Evolutionary conservation across 92 coral and sea anemone genomes (phyloP).

Genomic region (Heteractis magnifica): DNA sequence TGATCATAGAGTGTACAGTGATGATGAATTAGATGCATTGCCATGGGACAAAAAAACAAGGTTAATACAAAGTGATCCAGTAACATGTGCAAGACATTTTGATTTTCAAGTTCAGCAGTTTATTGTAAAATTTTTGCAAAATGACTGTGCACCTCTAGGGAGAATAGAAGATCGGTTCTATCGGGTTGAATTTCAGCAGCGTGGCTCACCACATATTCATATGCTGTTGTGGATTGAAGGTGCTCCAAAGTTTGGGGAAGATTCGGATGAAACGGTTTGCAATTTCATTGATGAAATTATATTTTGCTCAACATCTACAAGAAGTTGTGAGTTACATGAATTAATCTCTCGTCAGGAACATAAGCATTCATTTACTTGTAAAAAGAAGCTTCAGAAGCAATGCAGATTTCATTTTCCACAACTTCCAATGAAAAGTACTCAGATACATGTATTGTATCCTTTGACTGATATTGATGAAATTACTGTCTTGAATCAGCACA

Average conservation of each 20-base stretch:
- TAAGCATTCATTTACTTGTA: constrained; percentile 53
- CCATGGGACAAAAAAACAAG: constrained; percentile 63
- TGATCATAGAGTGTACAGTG: constrained; percentile 57
- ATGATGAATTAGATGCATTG: constrained; percentile 48
- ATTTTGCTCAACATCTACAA: constrained; percentile 37
- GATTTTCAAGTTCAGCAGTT: constrained; percentile 59
- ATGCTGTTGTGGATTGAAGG: constrained; percentile 43
- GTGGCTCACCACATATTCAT: constrained; percentile 40
- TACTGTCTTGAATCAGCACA: neutral
- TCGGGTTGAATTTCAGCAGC: constrained; percentile 45
- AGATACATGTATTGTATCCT: no score
- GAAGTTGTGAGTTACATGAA: constrained; percentile 22
- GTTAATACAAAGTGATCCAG: no score
- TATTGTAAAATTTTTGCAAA: constrained; percentile 30
- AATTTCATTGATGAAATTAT: constrained; percentile 58
- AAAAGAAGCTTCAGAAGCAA: constrained; percentile 33
- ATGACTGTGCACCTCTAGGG: constrained; percentile 32
- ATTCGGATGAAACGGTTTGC: constrained; percentile 23
- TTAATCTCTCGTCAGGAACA: constrained; percentile 47
- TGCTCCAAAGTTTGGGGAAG: constrained; percentile 43
- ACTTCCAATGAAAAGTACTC: no score
- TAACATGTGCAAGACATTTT: no score
- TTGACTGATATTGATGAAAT: neutral
- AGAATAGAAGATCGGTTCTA: constrained; percentile 50
- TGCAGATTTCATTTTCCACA: constrained; percentile 34